Percentiles rank a stretch among this genome's conserved stretches.
These are phyloP conservation scores for Scaptomyza polygonia DNA, from an alignment of 2,888 invertebrate genomes.

Conservation along the genomic window DNA sequence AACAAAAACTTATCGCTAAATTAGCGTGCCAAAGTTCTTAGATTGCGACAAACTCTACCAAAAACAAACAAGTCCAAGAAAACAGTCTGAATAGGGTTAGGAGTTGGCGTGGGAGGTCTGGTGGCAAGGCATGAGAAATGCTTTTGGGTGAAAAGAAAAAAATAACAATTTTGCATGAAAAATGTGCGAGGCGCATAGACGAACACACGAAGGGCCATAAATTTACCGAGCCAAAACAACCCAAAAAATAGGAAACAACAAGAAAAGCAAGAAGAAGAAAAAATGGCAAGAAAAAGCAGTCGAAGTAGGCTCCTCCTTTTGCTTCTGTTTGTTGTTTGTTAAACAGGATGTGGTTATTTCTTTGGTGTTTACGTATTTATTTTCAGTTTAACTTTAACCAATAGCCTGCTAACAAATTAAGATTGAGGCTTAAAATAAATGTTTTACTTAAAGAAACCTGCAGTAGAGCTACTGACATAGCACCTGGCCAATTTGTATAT, in stretches of 20 bases:
- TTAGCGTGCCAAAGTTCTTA: slow-evolving; percentile 61
- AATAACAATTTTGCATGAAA: slow-evolving; percentile 74
- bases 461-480: too few species aligned
- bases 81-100: background rate
- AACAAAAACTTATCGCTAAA: slow-evolving; percentile 61
- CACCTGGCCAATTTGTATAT: too few species aligned
- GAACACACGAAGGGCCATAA: slow-evolving; percentile 73
- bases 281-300: background rate
- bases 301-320: slow-evolving; percentile 9
- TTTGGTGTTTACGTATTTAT: slow-evolving; percentile 18
- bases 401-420: background rate
- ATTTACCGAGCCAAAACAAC: slow-evolving; percentile 51
- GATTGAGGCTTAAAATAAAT: background rate
- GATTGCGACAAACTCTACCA: slow-evolving; percentile 50
- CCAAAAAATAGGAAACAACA: slow-evolving; percentile 17
- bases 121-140: slow-evolving; percentile 37
- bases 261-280: slow-evolving; percentile 2
- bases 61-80: slow-evolving; percentile 9
- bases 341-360: slow-evolving; percentile 25
- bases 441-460: background rate
- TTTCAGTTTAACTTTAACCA: slow-evolving; percentile 12
- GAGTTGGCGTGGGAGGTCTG: background rate
- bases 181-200: slow-evolving; percentile 69
- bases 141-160: slow-evolving; percentile 49
- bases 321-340: slow-evolving; percentile 20